phyloP scores from a whole-genome alignment of 1,140 invertebrate species.

The Dinothrombium tinctorium region DNA sequence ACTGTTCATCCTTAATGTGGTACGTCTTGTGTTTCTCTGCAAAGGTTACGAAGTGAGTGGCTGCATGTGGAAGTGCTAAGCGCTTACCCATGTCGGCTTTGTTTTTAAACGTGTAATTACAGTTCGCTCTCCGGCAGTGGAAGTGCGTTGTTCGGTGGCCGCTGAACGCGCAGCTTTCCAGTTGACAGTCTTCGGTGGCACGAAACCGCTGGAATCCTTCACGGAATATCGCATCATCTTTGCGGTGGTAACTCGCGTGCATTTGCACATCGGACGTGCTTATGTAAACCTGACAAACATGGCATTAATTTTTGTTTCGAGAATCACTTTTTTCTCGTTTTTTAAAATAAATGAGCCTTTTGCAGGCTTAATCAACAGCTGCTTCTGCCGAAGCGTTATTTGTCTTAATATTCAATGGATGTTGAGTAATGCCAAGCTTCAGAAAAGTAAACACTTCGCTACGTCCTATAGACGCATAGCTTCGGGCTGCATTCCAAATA shows the following conservation, averaged over 20 bases:
- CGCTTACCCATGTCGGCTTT: conserved; percentile 93
- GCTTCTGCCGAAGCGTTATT: no score
- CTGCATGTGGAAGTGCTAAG: background rate
- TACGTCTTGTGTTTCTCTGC: conserved; percentile 96
- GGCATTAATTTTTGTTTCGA: no score
- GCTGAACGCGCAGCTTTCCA: conserved; percentile 62
- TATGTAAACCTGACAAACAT: conserved; percentile 47
- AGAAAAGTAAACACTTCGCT: no score
- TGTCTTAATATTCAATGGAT: no score
- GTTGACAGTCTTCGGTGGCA: conserved; percentile 70
- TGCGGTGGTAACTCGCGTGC: conserved; percentile 95
- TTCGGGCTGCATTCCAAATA: no score
- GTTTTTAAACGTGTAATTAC: conserved; percentile 91
- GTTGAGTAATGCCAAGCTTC: no score
- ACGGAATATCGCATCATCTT: conserved; percentile 88
- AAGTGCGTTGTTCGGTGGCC: conserved; percentile 94
- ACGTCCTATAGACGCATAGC: no score
- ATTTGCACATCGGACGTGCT: conserved; percentile 97
- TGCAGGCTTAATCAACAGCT: background rate
- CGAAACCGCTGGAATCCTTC: conserved; percentile 80
- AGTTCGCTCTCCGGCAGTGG: conserved; percentile 68
- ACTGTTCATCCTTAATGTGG: conserved; percentile 88
- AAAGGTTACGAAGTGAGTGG: conserved; percentile 1
- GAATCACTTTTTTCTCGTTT: no score
- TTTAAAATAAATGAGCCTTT: no score